Evolutionary conservation across 2,888 invertebrate species (phyloP), one percentile per base, ranked within the genome.

Genomic region (Rambutsinella grinnellia): DNA sequence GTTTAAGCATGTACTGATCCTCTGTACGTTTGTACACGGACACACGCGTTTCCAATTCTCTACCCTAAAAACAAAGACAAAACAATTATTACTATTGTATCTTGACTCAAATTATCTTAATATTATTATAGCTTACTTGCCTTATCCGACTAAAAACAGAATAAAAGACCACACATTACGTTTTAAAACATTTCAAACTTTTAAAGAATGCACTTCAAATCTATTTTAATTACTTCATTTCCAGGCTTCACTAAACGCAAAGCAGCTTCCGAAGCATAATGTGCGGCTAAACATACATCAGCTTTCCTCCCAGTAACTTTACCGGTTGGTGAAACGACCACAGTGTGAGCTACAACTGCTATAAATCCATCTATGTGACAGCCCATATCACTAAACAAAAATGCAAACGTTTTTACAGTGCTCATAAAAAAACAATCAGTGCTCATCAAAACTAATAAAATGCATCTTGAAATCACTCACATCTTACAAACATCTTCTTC

Each of bases 11-110:
- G 89, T 99, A 99, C 72, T 94, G 91, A 87, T 97, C 96, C 84
- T 99, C 98, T 79, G 97, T 98, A 90, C 98, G 98, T 89, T 99
- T 99, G 88, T 95, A 99, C 86, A 99, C 95, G 54, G 99, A 97
- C 81, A 98, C 97, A 86, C 97, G 92, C 27, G 97, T 94, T 85
- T 98, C 96, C 88, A 93, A 92, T 88, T 99, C 97, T 85, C 93
- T 92, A 15, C 96, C 96, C 91, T 94, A 74, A 36, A 67, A 79
- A 76, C 62, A 76, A 74, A 54, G n/a, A 10, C 13, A 47, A 44
- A 26, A 6, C 19, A 44, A 62, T 21, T 3, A 51, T 47, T 46
- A 17, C 49, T 54, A 54, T 46, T 27, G 44, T 51, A 8, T 28
- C 10, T 17, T 26, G 21, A 24, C 15, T 28, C n/a, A 36, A 54